phyloP scores from a whole-genome alignment of 2,113 vertebrate genomes.

The Gobio gobio region DNA sequence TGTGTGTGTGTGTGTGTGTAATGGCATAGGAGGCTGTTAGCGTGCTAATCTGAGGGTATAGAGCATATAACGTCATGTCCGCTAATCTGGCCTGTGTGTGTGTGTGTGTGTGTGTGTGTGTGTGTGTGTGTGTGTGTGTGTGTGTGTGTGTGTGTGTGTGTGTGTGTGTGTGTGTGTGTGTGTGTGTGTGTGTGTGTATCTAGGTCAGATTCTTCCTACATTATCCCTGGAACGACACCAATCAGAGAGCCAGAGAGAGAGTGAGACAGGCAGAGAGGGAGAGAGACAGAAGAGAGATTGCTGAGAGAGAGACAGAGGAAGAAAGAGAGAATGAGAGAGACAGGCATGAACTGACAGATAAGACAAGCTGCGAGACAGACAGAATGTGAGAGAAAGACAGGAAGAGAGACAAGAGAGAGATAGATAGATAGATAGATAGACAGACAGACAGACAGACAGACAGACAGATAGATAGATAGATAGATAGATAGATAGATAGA shows the following conservation, averaged over 20 bases:
- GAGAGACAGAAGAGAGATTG: background rate
- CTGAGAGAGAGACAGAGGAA: background rate
- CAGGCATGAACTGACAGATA: background rate
- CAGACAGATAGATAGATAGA: background rate
- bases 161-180: background rate
- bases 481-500: background rate
- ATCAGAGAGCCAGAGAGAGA: background rate
- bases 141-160: background rate
- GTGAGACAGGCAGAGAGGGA: background rate
- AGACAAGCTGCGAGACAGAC: background rate
- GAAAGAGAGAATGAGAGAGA: background rate
- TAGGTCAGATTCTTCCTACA: conserved; percentile 29
- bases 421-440: no score
- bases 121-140: background rate
- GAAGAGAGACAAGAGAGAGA: no score
- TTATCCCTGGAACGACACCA: conserved; percentile 34
- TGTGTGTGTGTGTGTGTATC: background rate
- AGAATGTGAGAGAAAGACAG: background rate
- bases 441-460: background rate
- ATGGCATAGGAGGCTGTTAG: background rate
- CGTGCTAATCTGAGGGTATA: conserved; percentile 19
- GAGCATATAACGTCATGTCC: background rate
- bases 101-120: background rate
- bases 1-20: background rate
- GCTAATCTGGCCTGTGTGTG: background rate